Conservation (phyloP, 1,140 invertebrate genomes). For the Saccostrea echinata region DNA sequence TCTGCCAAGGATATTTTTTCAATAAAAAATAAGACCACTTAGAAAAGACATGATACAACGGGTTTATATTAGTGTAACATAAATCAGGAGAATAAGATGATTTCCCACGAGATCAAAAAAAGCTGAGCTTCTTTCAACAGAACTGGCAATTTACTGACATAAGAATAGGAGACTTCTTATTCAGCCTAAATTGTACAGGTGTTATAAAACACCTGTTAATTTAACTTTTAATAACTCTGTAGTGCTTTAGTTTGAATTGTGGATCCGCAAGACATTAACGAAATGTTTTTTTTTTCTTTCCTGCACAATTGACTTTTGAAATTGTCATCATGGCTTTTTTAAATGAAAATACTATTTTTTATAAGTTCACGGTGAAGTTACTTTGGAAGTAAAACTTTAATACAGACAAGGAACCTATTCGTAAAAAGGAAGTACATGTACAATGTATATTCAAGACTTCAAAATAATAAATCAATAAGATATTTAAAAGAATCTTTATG, state of each 20-base stretch:
- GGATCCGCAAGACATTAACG: background rate
- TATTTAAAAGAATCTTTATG: background rate
- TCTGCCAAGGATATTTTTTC: background rate
- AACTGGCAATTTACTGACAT: constrained; percentile 33
- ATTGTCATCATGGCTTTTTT: background rate
- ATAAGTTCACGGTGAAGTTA: background rate
- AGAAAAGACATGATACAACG: background rate
- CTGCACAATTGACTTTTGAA: background rate
- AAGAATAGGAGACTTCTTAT: constrained; percentile 9
- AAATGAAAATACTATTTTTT: background rate
- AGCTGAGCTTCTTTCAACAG: background rate
- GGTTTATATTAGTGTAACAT: background rate
- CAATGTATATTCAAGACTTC: background rate
- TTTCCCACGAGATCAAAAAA: constrained; percentile 31
- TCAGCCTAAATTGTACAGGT: constrained; percentile 17
- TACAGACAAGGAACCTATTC: background rate
- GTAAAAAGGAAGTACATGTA: background rate
- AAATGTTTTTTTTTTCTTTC: too few relatives aligned
- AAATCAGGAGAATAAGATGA: constrained; percentile 13
- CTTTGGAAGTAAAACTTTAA: background rate
- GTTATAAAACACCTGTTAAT: constrained; percentile 32
- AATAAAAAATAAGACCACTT: background rate
- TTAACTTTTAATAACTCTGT: background rate
- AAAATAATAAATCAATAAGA: background rate
- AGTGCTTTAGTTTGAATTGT: background rate